These are phyloP conservation scores for Chlamydotis undulata DNA, from an alignment of 2,113 vertebrate species.

Conservation along the genomic window DNA sequence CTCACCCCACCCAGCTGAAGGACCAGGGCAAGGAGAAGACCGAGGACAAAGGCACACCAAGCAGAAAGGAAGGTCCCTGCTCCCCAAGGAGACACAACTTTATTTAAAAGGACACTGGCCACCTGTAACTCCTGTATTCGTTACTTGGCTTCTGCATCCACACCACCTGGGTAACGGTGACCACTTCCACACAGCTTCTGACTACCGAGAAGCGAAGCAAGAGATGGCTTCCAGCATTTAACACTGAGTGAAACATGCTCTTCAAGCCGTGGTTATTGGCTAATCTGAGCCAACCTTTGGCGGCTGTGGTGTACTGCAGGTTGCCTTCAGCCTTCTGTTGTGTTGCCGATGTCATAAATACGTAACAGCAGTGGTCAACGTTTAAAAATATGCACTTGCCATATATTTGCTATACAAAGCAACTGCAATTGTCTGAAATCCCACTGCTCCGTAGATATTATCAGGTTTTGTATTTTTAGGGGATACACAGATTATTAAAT, in stretches of 20 bases:
- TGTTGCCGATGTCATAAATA: neutral
- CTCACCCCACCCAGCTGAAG: neutral
- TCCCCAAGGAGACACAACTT: neutral
- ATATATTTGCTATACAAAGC: neutral
- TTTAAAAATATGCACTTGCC: neutral
- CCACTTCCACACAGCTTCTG: neutral
- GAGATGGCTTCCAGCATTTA: neutral
- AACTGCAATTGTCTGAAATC: neutral
- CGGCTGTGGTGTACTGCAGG: neutral
- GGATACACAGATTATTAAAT: neutral
- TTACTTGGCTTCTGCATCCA: neutral
- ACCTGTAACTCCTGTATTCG: neutral
- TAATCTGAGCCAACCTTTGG: neutral
- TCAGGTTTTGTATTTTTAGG: neutral
- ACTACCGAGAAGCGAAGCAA: neutral
- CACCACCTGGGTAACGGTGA: neutral
- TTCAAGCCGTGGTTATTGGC: neutral
- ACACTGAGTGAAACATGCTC: neutral
- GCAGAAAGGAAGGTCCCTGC: neutral
- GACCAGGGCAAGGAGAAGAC: neutral
- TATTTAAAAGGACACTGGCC: neutral
- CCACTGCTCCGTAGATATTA: neutral
- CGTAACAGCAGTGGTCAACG: neutral
- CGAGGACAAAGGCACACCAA: neutral
- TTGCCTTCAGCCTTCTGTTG: neutral